Conservation (phyloP, 2,113 vertebrate genomes). For the Herpailurus yagouaroundi region DNA sequence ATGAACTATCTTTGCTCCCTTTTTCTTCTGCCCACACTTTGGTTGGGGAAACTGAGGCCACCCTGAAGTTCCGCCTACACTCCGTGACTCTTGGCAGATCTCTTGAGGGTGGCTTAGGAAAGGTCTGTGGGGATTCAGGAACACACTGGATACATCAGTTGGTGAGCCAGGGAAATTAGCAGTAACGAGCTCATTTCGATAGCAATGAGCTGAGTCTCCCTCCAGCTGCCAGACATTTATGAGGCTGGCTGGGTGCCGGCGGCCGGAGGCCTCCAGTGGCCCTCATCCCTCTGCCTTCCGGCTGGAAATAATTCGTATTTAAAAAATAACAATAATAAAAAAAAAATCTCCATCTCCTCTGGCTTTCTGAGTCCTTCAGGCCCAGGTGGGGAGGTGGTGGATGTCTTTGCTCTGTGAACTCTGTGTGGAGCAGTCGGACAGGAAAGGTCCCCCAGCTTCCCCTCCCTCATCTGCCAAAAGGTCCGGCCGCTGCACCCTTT, state of each 20-base stretch:
- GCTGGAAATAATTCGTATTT: constrained; percentile 87
- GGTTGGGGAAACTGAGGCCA: constrained; percentile 72
- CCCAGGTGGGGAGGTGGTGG: constrained; percentile 69
- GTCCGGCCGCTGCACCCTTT: accelerated
- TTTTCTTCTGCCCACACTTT: constrained; percentile 30
- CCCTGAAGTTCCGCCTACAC: constrained; percentile 47
- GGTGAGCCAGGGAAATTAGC: constrained; percentile 82
- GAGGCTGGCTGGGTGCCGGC: constrained; percentile 84
- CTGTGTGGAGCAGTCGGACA: background rate
- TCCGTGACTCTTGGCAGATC: background rate
- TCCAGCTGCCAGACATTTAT: constrained; percentile 86
- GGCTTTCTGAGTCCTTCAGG: constrained; percentile 76
- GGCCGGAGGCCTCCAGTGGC: constrained; percentile 76
- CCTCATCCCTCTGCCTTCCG: constrained; percentile 85
- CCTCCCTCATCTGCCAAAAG: background rate
- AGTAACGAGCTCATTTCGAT: constrained; percentile 83
- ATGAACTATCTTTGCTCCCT: background rate
- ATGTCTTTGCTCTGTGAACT: background rate
- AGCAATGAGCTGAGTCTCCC: constrained; percentile 81
- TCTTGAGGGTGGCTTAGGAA: constrained; percentile 36
- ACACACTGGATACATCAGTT: constrained; percentile 79
- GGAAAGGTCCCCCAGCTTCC: accelerated
- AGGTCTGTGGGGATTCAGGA: constrained; percentile 68
- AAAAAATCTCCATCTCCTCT: constrained; percentile 71
- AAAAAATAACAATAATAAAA: constrained; percentile 84